Evolutionary conservation across 2,888 invertebrate species (phyloP).

Genomic region (Heliothis peltigera): DNA sequence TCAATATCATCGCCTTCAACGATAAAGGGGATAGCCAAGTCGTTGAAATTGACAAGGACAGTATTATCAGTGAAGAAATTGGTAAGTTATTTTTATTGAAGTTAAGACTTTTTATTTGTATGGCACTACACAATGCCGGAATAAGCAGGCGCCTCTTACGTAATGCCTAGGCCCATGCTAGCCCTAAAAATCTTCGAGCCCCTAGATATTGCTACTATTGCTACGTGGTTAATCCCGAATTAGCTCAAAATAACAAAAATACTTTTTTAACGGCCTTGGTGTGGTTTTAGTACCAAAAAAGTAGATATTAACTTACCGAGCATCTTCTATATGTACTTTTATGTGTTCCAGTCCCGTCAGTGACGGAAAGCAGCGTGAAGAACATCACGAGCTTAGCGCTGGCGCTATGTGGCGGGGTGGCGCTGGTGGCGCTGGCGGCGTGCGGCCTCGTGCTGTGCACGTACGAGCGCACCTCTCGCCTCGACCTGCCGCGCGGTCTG

Average conservation of each 20-base stretch:
- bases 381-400: constrained; percentile 83
- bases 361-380: constrained; percentile 74
- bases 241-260: no score
- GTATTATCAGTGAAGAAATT: constrained; percentile 71
- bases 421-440: constrained; percentile 82
- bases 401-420: constrained; percentile 84
- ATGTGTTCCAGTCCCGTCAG: constrained; percentile 53
- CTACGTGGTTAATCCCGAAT: no score
- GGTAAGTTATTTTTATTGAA: constrained; percentile 60
- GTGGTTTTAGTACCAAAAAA: no score
- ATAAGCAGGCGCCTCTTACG: no score
- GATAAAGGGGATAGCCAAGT: constrained; percentile 82
- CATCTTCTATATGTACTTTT: neutral
- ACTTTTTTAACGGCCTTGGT: no score
- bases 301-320: no score
- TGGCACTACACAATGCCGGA: no score
- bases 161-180: no score
- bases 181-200: no score
- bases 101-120: no score
- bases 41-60: constrained; percentile 77
- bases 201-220: no score
- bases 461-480: constrained; percentile 74
- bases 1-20: constrained; percentile 80
- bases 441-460: constrained; percentile 87
- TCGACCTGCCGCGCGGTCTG: constrained; percentile 68